Percentiles rank a stretch among this genome's conserved stretches.
phyloP scores from a whole-genome alignment of 1,140 invertebrate species.

The Bombus huntii region DNA sequence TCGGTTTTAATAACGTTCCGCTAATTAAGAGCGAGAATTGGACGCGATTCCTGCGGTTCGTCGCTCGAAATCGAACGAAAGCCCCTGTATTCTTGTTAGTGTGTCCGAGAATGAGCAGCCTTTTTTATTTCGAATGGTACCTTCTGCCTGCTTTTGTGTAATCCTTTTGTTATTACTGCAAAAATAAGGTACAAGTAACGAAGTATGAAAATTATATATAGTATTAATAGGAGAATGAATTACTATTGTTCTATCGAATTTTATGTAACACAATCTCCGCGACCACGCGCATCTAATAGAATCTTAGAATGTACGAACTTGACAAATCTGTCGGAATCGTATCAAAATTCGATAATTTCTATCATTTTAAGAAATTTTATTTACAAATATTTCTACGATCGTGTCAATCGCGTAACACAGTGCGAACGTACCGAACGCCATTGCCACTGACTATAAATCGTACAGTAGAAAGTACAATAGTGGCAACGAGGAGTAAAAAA shows the following conservation, averaged over 20 bases:
- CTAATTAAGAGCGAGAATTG: conserved; percentile 42
- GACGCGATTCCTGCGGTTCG: conserved; percentile 18
- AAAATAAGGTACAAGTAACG: neutral
- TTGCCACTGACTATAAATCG: too few relatives aligned
- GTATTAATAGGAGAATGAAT: neutral
- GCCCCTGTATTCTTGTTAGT: conserved; percentile 26
- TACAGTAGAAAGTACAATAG: too few relatives aligned
- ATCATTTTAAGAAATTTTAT: too few relatives aligned
- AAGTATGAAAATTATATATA: neutral
- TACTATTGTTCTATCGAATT: too few relatives aligned
- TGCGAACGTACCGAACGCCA: too few relatives aligned
- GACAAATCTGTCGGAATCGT: too few relatives aligned
- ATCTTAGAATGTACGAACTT: too few relatives aligned
- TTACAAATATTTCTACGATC: too few relatives aligned
- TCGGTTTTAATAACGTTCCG: conserved; percentile 44
- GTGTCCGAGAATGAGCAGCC: neutral
- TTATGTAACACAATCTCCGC: neutral
- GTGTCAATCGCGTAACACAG: too few relatives aligned
- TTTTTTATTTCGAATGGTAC: neutral
- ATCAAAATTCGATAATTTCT: too few relatives aligned
- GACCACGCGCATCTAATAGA: too few relatives aligned
- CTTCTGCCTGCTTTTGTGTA: neutral
- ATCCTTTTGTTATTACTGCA: too few relatives aligned
- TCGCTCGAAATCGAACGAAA: conserved; percentile 11
- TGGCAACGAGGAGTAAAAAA: neutral